Conservation (phyloP, 2,888 invertebrate species). For the Amiota mariae region DNA sequence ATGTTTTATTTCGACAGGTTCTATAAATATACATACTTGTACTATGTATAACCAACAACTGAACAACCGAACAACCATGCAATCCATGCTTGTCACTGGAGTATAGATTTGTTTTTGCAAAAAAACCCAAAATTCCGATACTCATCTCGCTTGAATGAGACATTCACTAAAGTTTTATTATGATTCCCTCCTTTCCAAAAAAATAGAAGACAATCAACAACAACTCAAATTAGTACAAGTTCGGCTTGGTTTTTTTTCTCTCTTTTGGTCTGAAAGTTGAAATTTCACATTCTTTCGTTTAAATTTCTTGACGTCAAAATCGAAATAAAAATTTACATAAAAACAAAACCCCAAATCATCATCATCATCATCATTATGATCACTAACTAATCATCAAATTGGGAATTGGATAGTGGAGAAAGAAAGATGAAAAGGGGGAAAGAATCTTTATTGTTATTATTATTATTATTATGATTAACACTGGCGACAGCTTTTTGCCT, state of each 20-base stretch:
- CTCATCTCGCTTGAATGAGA: too few relatives aligned
- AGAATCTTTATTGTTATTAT: too few relatives aligned
- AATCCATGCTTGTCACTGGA: background rate
- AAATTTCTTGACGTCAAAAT: conserved; percentile 65
- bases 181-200: conserved; percentile 12
- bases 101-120: background rate
- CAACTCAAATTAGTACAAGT: conserved; percentile 26
- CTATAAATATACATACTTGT: too few relatives aligned
- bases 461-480: too few relatives aligned
- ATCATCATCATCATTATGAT: conserved; percentile 2
- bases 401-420: too few relatives aligned
- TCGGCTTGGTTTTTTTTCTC: conserved; percentile 3
- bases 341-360: conserved; percentile 3
- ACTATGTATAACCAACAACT: background rate
- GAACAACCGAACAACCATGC: too few relatives aligned
- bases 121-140: conserved; percentile 22
- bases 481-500: too few relatives aligned
- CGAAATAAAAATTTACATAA: conserved; percentile 54
- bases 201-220: conserved; percentile 27
- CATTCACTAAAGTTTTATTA: background rate
- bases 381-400: too few relatives aligned
- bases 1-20: too few relatives aligned
- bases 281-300: conserved; percentile 61
- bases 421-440: too few relatives aligned
- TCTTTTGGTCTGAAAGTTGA: conserved; percentile 44